A percentile compares a stretch with the other conserved stretches of the same genome.
phyloP scores from a whole-genome alignment of 2,888 invertebrate species.

The Pseudococcus jackbeardsleyi region DNA sequence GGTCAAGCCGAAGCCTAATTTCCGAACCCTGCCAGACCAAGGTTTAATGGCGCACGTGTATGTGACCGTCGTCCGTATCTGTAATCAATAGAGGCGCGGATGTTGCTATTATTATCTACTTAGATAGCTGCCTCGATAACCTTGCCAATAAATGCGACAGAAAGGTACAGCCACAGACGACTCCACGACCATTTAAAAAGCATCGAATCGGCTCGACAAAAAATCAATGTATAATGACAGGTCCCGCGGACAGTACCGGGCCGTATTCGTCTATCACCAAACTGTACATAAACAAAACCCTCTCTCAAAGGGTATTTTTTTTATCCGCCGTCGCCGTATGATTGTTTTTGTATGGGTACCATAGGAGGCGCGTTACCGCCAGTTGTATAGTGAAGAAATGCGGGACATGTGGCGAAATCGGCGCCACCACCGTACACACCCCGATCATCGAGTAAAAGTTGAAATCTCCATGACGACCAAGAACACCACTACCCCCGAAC shows the following conservation, averaged over 20 bases:
- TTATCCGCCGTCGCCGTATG: neutral
- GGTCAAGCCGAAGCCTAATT: neutral
- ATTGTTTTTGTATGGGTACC: neutral
- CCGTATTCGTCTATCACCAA: neutral
- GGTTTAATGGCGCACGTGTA: constrained; percentile 32
- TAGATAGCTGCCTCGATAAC: constrained; percentile 9
- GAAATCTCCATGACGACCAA: constrained; percentile 40
- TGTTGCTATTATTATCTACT: constrained; percentile 28
- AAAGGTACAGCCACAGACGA: neutral
- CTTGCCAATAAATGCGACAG: neutral
- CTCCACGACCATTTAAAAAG: neutral
- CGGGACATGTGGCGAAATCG: constrained; percentile 30
- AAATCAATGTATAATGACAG: constrained; percentile 30
- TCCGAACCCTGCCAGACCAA: neutral
- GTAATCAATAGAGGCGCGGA: constrained; percentile 27
- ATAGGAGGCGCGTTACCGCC: neutral
- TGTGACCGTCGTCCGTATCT: neutral
- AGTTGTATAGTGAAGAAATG: neutral
- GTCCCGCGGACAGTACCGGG: neutral
- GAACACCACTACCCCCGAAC: constrained; percentile 37
- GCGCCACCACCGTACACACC: constrained; percentile 29
- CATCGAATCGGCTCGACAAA: neutral
- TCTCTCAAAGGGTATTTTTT: constrained; percentile 6
- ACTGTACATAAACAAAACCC: constrained; percentile 20
- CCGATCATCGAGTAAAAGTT: constrained; percentile 10